phyloP scores from a whole-genome alignment of 2,888 invertebrate genomes.

The Melanophora roralis region DNA sequence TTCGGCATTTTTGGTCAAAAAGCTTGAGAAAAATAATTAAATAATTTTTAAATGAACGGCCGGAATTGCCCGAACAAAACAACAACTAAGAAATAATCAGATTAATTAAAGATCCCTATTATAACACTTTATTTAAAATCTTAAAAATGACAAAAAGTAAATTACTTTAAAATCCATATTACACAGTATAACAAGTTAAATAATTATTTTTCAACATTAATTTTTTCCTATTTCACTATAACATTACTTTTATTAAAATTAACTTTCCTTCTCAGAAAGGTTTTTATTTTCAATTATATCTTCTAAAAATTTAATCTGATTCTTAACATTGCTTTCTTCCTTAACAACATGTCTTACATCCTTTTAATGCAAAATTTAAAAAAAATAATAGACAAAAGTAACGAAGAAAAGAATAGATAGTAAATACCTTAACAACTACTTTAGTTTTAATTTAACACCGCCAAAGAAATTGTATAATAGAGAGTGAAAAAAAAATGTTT shows the following conservation, averaged over 20 bases:
- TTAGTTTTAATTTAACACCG: slow-evolving; percentile 45
- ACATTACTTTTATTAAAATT: not conserved
- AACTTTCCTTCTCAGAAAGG: not conserved
- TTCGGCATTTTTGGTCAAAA: no score
- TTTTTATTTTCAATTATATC: slow-evolving; percentile 9
- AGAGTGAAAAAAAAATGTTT: slow-evolving; percentile 18
- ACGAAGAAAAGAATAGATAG: slow-evolving; percentile 22
- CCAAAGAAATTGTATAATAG: not conserved
- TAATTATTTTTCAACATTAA: no score
- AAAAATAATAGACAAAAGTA: not conserved
- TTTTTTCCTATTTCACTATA: not conserved
- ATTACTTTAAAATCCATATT: no score
- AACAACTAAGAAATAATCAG: no score
- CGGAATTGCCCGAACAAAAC: no score
- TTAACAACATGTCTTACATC: not conserved
- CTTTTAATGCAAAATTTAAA: not conserved
- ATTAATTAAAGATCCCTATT: no score
- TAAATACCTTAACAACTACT: slow-evolving; percentile 50
- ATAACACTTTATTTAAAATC: no score
- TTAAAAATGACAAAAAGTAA: no score
- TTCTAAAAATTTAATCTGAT: slow-evolving; percentile 19
- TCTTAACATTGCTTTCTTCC: not conserved
- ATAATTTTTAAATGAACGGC: no score
- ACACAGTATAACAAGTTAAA: no score
- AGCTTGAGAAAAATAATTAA: no score